Percentiles rank a stretch among this genome's conserved stretches.
Evolutionary conservation across 1,140 invertebrate species (phyloP).

Genomic region (Phenacoccus solenopsis): DNA sequence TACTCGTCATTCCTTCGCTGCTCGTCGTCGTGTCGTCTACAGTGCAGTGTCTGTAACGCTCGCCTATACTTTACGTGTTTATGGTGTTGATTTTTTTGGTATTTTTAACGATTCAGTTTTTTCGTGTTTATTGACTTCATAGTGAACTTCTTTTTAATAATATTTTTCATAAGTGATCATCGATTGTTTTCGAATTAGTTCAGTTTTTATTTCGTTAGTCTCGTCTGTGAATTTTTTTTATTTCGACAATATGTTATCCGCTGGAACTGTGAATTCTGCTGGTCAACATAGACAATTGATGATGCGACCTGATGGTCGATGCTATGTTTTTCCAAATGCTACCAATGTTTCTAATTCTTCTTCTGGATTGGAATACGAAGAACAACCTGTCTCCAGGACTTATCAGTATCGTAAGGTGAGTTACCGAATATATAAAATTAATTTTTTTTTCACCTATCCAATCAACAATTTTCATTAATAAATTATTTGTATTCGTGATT

Average conservation of each 20-base stretch:
- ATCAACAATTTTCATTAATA: no score
- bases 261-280: not conserved
- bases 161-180: no score
- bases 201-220: no score
- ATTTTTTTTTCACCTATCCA: not conserved
- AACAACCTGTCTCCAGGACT: slow-evolving; percentile 59
- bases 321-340: not conserved
- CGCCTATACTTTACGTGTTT: no score
- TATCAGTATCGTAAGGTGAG: slow-evolving; percentile 75
- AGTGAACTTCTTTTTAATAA: no score
- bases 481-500: slow-evolving; percentile 24
- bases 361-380: slow-evolving; percentile 15
- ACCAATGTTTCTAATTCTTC: not conserved
- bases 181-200: no score
- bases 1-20: not conserved
- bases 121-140: no score
- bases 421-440: no score
- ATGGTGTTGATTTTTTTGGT: no score
- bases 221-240: not conserved
- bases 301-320: slow-evolving; percentile 5
- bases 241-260: not conserved
- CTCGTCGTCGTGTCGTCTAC: not conserved
- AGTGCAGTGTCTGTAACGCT: no score
- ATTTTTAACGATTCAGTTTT: no score
- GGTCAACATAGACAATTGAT: not conserved